Conservation (phyloP, 2,797 vertebrate species). For the Tiaroga cobitis region DNA sequence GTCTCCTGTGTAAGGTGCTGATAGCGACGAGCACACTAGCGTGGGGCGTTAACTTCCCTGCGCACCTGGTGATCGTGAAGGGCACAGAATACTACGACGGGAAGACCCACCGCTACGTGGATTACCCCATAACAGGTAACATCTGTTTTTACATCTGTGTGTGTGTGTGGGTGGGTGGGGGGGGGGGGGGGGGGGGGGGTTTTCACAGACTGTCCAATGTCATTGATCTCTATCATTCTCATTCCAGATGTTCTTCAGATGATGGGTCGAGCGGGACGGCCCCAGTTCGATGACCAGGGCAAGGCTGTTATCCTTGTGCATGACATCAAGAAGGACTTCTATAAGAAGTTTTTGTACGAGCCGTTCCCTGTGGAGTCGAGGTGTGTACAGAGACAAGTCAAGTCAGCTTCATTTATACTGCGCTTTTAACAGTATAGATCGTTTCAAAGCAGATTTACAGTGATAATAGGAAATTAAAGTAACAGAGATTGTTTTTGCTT, state of each 20-base stretch:
- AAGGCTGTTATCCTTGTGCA: conserved; percentile 99
- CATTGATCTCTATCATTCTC: conserved; percentile 18
- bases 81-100: conserved; percentile 98
- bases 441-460: too few species aligned
- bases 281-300: conserved; percentile 98
- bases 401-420: too few species aligned
- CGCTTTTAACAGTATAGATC: too few species aligned
- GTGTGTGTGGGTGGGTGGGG: neutral
- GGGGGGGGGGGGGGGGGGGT: too few species aligned
- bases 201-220: neutral
- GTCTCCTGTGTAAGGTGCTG: conserved; percentile 83
- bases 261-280: conserved; percentile 98
- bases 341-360: conserved; percentile 99
- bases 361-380: conserved; percentile 99
- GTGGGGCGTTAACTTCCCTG: conserved; percentile 98
- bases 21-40: conserved; percentile 98
- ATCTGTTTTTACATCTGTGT: conserved; percentile 11
- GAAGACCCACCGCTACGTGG: conserved; percentile 94
- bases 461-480: too few species aligned
- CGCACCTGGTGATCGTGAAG: conserved; percentile 97
- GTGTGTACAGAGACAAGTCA: conserved; percentile 67
- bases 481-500: too few species aligned
- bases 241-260: conserved; percentile 95
- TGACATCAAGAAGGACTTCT: conserved; percentile 99
- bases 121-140: conserved; percentile 98